Evolutionary conservation across 2,888 invertebrate species (phyloP).

Genomic region (Electrophaes corylata): DNA sequence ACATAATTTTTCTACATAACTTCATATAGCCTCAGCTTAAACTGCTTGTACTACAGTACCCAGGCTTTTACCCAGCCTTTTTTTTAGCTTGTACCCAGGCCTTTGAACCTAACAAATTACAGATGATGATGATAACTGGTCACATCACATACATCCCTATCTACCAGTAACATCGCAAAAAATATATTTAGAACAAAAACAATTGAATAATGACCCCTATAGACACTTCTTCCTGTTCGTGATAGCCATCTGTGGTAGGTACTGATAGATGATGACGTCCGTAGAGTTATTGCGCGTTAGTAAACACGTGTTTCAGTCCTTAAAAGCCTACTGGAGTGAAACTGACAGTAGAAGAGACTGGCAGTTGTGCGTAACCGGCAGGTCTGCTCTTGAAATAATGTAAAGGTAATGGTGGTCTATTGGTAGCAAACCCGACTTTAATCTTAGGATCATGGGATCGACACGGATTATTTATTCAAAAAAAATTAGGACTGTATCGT

Average conservation of each 20-base stretch:
- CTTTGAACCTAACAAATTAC: too few relatives aligned
- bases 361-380: not conserved
- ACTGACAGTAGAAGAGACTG: not conserved
- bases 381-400: too few relatives aligned
- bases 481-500: too few relatives aligned
- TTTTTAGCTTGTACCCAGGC: too few relatives aligned
- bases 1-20: too few relatives aligned
- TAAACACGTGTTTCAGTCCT: not conserved
- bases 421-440: too few relatives aligned
- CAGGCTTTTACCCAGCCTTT: too few relatives aligned
- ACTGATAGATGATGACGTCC: slow-evolving; percentile 14
- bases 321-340: not conserved
- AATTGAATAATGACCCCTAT: slow-evolving; percentile 29
- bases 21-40: too few relatives aligned
- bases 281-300: slow-evolving; percentile 6
- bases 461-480: too few relatives aligned
- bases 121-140: not conserved
- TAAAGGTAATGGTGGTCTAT: too few relatives aligned
- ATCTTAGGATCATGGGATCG: too few relatives aligned
- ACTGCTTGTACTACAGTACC: too few relatives aligned
- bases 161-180: slow-evolving; percentile 21
- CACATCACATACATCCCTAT: slow-evolving; percentile 4
- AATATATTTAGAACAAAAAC: slow-evolving; percentile 29
- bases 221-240: slow-evolving; percentile 10
- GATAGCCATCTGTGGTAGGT: slow-evolving; percentile 18